Percentiles rank a stretch among this genome's conserved stretches.
phyloP scores from a whole-genome alignment of 2,888 invertebrate species.

The Fragum sueziense region DNA sequence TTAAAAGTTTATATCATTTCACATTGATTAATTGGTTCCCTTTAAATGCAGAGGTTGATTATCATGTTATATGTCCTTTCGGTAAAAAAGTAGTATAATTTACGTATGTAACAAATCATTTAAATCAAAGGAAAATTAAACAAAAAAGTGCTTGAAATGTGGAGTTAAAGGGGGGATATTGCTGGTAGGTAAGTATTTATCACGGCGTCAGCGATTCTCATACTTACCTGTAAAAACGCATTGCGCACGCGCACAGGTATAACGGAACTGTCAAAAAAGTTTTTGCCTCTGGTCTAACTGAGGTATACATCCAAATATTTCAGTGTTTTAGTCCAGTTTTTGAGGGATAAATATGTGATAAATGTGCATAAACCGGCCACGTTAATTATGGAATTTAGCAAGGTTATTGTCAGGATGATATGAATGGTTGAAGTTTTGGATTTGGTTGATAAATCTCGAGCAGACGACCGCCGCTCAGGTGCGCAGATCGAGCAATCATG shows the following conservation, averaged over 20 bases:
- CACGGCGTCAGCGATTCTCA: neutral
- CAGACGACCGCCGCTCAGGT: neutral
- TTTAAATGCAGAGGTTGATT: too few relatives aligned
- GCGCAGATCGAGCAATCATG: slow-evolving; percentile 30
- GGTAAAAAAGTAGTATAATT: too few relatives aligned
- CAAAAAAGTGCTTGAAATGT: too few relatives aligned
- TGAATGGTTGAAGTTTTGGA: neutral
- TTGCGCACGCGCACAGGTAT: slow-evolving; percentile 18
- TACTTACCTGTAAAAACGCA: slow-evolving; percentile 1
- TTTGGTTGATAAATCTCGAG: neutral
- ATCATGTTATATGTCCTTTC: too few relatives aligned
- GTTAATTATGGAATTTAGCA: neutral
- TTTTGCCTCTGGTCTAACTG: slow-evolving; percentile 4
- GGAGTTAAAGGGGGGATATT: too few relatives aligned
- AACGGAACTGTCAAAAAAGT: slow-evolving; percentile 21
- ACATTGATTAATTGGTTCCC: too few relatives aligned
- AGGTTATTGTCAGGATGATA: neutral
- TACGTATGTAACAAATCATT: too few relatives aligned
- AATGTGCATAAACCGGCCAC: neutral
- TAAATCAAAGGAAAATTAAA: too few relatives aligned
- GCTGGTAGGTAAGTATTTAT: too few relatives aligned
- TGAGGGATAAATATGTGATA: neutral
- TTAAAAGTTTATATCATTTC: too few relatives aligned
- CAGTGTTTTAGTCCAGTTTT: neutral
- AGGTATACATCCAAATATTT: slow-evolving; percentile 7